A percentile compares a stretch with the other conserved stretches of the same genome.
phyloP scores from a whole-genome alignment of 1,140 invertebrate genomes.

The Cheumatopsyche charites region DNA sequence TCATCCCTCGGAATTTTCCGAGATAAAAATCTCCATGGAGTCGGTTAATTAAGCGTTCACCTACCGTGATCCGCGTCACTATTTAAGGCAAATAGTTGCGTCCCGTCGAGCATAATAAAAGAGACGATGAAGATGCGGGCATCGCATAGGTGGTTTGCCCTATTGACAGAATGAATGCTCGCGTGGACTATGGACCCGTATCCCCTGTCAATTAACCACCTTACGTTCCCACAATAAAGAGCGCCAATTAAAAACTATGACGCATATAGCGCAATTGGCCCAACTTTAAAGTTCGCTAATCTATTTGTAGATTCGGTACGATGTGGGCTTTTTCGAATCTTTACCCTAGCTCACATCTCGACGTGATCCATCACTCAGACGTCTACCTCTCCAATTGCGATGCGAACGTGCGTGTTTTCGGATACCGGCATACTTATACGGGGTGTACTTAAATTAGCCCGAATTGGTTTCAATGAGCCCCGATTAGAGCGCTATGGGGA shows the following conservation, averaged over 20 bases:
- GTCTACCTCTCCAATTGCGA: conserved; percentile 47
- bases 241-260: conserved; percentile 37
- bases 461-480: conserved; percentile 49
- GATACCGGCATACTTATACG: conserved; percentile 34
- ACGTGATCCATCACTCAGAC: conserved; percentile 46
- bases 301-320: too few relatives aligned
- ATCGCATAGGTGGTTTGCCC: conserved; percentile 45
- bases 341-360: conserved; percentile 43
- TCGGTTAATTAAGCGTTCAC: conserved; percentile 31
- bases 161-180: conserved; percentile 41
- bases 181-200: conserved; percentile 29
- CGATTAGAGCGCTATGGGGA: conserved; percentile 41
- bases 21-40: conserved; percentile 42
- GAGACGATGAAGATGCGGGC: conserved; percentile 40
- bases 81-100: conserved; percentile 7
- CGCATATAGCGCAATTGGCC: too few relatives aligned
- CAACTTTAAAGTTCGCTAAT: too few relatives aligned
- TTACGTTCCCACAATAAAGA: conserved; percentile 43
- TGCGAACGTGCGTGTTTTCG: conserved; percentile 22
- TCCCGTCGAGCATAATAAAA: conserved; percentile 6
- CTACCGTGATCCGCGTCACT: conserved; percentile 17
- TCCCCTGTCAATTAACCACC: conserved; percentile 45
- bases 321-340: conserved; percentile 36
- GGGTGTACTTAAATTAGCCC: conserved; percentile 45
- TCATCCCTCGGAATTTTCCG: conserved; percentile 11